phyloP scores from a whole-genome alignment of 2,888 invertebrate species.

The Ceriagrion tenellum region DNA sequence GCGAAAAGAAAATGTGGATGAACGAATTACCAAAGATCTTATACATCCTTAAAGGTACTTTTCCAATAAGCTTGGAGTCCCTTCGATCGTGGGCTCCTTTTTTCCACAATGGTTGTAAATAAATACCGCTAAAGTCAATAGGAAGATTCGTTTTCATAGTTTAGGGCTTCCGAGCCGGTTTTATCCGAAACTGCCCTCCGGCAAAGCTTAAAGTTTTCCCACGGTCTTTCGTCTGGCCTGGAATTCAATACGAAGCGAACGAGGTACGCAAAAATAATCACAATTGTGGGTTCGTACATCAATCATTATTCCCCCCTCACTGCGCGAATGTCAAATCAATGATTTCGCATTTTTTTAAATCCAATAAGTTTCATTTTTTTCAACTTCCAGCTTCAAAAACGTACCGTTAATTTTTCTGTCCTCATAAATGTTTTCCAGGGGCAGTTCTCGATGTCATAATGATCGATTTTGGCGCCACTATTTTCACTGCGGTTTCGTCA shows the following conservation, averaged over 20 bases:
- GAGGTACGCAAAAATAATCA: neutral
- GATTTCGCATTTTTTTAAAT: neutral
- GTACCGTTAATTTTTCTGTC: neutral
- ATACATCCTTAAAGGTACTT: no score
- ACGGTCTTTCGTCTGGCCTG: no score
- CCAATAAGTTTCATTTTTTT: neutral
- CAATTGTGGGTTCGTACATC: neutral
- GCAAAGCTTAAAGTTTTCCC: no score
- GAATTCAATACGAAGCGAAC: neutral
- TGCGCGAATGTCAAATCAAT: neutral
- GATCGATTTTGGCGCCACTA: conserved; percentile 4
- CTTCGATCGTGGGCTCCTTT: no score
- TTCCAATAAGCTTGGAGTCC: no score
- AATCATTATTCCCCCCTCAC: neutral
- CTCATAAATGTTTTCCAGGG: neutral
- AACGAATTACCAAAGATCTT: no score
- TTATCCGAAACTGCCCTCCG: no score
- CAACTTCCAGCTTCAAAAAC: neutral
- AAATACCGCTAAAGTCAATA: no score
- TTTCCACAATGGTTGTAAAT: no score
- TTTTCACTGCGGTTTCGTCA: conserved; percentile 28
- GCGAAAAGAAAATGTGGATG: no score
- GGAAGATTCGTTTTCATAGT: no score
- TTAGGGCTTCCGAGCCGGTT: no score
- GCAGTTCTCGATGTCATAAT: conserved; percentile 12